Evolutionary conservation across 2,888 invertebrate species (phyloP).

Genomic region (Lochmaea capreae): DNA sequence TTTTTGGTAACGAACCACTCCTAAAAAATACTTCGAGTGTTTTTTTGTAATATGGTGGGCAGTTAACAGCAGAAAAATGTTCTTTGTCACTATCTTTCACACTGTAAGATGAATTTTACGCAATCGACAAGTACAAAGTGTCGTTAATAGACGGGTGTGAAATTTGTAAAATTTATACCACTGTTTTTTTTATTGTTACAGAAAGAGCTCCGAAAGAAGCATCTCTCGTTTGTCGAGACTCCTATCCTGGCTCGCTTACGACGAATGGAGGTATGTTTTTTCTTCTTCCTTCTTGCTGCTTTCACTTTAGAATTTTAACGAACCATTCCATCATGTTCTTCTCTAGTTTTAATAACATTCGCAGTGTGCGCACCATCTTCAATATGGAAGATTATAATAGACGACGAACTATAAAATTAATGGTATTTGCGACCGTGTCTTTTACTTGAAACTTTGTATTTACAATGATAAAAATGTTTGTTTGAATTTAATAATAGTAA

Average conservation of each 20-base stretch:
- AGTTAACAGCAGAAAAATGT: conserved; percentile 11
- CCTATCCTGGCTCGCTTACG: conserved; percentile 79
- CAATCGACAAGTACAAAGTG: conserved; percentile 10
- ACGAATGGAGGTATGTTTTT: conserved; percentile 81
- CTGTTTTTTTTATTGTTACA: conserved; percentile 63
- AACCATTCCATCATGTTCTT: conserved; percentile 32
- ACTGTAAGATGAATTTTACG: neutral
- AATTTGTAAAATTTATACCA: conserved; percentile 4
- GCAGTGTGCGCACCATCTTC: conserved; percentile 29
- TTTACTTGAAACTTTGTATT: neutral
- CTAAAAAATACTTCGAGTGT: neutral
- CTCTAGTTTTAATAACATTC: conserved; percentile 37
- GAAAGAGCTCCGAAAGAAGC: conserved; percentile 79
- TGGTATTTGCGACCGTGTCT: neutral
- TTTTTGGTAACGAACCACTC: conserved; percentile 14
- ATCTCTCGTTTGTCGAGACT: conserved; percentile 71
- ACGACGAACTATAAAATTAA: conserved; percentile 12
- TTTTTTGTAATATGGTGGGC: conserved; percentile 8
- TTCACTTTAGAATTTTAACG: conserved; percentile 41
- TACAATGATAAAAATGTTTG: neutral
- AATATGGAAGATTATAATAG: conserved; percentile 23
- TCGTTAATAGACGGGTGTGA: neutral
- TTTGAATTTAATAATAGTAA: too few species aligned
- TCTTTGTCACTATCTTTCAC: conserved; percentile 12
- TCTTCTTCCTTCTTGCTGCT: conserved; percentile 1